These are phyloP conservation scores for Meriones psammophilus DNA, from an alignment of 2,797 vertebrate species.

Conservation along the genomic window DNA sequence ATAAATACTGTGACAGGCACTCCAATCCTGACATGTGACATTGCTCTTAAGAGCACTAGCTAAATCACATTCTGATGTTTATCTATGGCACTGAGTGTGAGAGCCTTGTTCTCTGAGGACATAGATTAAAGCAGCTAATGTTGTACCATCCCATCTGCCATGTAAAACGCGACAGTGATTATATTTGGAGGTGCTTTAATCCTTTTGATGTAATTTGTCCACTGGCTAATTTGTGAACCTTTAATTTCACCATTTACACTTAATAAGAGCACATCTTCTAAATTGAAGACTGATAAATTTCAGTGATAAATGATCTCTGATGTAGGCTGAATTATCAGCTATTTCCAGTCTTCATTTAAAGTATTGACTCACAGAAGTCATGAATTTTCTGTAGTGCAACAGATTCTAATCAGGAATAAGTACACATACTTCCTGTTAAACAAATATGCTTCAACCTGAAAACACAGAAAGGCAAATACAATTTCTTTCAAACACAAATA, in stretches of 20 bases:
- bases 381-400: not conserved
- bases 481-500: constrained; percentile 26
- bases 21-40: constrained; percentile 2
- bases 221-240: not conserved
- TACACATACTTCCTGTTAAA: constrained; percentile 31
- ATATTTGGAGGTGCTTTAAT: not conserved
- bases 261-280: not conserved
- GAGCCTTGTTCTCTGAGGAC: not conserved
- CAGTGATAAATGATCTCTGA: not conserved
- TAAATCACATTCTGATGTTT: not conserved
- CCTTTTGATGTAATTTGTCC: not conserved
- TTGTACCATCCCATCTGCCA: not conserved
- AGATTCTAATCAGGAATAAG: constrained; percentile 23
- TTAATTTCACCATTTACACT: not conserved
- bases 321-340: not conserved
- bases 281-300: not conserved
- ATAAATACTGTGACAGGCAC: not conserved
- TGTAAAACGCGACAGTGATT: not conserved
- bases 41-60: not conserved
- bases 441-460: constrained; percentile 52
- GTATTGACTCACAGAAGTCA: not conserved
- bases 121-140: not conserved
- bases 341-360: not conserved
- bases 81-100: not conserved
- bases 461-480: constrained; percentile 50